These are phyloP conservation scores for Notolabrus celidotus DNA, from an alignment of 2,797 vertebrate genomes.

Conservation along the genomic window DNA sequence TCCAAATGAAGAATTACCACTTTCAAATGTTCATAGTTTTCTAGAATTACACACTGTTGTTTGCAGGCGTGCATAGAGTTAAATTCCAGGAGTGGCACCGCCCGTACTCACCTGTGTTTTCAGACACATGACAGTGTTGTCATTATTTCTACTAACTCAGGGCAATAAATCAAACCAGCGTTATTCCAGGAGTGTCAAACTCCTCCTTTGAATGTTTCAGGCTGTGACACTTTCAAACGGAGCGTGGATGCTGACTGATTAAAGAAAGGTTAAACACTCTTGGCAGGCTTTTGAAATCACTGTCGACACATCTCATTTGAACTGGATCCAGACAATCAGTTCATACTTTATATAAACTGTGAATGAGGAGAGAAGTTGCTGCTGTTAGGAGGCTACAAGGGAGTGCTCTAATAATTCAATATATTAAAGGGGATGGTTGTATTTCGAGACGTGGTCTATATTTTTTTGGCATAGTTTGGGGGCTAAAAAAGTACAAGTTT, in stretches of 20 bases:
- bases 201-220: not conserved
- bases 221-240: not conserved
- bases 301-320: not conserved
- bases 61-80: too few relatives aligned
- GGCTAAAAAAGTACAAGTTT: too few relatives aligned
- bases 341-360: not conserved
- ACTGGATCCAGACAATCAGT: not conserved
- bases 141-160: not conserved
- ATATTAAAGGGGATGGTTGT: not conserved
- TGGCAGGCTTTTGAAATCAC: not conserved
- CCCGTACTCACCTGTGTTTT: not conserved
- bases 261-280: constrained; percentile 4
- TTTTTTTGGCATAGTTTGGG: not conserved
- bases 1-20: not conserved
- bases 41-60: too few relatives aligned
- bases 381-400: not conserved
- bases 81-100: not conserved
- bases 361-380: not conserved
- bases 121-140: not conserved
- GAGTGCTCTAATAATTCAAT: not conserved
- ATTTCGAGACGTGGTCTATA: not conserved
- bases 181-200: not conserved
- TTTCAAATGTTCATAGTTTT: not conserved
- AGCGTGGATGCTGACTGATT: not conserved
- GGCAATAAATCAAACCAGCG: not conserved